Evolutionary conservation across 1,140 invertebrate species (phyloP).

Genomic region (Brachionus sp.): DNA sequence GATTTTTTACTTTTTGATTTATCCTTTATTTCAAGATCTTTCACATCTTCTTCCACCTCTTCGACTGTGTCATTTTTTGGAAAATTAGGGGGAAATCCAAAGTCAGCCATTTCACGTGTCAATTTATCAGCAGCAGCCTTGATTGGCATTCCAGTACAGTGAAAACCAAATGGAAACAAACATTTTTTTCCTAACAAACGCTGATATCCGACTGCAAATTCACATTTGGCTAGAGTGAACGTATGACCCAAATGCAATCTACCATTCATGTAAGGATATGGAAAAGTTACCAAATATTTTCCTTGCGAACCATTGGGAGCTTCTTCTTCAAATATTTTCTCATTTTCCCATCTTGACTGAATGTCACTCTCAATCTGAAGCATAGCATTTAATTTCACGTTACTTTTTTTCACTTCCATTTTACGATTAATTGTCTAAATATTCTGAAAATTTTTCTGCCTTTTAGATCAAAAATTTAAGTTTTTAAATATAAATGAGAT

Average conservation of each 20-base stretch:
- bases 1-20: slow-evolving; percentile 77
- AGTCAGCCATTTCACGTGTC: slow-evolving; percentile 83
- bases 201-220: slow-evolving; percentile 87
- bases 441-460: background rate
- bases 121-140: slow-evolving; percentile 80
- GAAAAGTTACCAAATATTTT: slow-evolving; percentile 91
- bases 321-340: slow-evolving; percentile 75
- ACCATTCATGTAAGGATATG: slow-evolving; percentile 99
- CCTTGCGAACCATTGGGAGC: slow-evolving; percentile 65
- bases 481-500: background rate
- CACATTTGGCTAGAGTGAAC: slow-evolving; percentile 93
- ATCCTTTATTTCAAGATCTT: slow-evolving; percentile 73
- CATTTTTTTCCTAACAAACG: slow-evolving; percentile 82
- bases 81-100: slow-evolving; percentile 87
- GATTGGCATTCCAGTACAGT: slow-evolving; percentile 82
- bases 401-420: slow-evolving; percentile 25
- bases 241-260: slow-evolving; percentile 93
- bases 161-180: slow-evolving; percentile 96
- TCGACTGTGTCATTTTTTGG: slow-evolving; percentile 59
- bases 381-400: slow-evolving; percentile 76
- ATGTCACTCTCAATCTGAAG: slow-evolving; percentile 76
- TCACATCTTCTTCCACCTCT: slow-evolving; percentile 54
- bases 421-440: background rate
- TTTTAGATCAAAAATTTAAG: background rate
- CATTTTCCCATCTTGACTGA: slow-evolving; percentile 75